phyloP scores from a whole-genome alignment of 2,888 invertebrate genomes.

The Drosophila demipolita region DNA sequence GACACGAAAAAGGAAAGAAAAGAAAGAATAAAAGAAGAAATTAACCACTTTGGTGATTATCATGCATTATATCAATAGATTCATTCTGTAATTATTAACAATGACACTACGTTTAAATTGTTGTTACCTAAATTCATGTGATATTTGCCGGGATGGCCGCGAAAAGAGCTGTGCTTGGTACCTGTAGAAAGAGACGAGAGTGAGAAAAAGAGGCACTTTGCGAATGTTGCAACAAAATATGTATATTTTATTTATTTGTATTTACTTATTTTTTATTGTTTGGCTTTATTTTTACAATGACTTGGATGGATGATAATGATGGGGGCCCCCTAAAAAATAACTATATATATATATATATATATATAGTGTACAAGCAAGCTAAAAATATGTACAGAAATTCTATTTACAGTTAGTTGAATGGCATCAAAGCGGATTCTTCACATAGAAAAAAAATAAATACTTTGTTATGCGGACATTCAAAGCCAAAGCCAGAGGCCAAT shows the following conservation, averaged over 20 bases:
- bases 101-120: constrained; percentile 64
- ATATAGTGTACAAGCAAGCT: constrained; percentile 24
- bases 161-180: constrained; percentile 84
- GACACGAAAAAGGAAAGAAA: background rate
- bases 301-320: constrained; percentile 32
- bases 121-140: constrained; percentile 84
- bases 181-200: constrained; percentile 76
- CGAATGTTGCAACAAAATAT: constrained; percentile 44
- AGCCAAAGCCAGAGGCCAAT: constrained; percentile 53
- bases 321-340: background rate
- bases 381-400: constrained; percentile 33
- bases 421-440: constrained; percentile 50
- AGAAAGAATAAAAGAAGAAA: background rate
- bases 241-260: constrained; percentile 8
- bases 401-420: constrained; percentile 68
- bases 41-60: constrained; percentile 14
- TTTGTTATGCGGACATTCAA: constrained; percentile 23
- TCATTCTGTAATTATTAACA: constrained; percentile 56
- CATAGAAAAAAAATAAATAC: constrained; percentile 18
- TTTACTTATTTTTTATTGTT: constrained; percentile 17
- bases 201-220: constrained; percentile 31
- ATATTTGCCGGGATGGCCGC: constrained; percentile 84
- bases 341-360: constrained; percentile 33
- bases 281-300: constrained; percentile 39
- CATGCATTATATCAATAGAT: constrained; percentile 48